Conservation (phyloP, 2,888 invertebrate species). For the Eupithecia pulchellata region DNA sequence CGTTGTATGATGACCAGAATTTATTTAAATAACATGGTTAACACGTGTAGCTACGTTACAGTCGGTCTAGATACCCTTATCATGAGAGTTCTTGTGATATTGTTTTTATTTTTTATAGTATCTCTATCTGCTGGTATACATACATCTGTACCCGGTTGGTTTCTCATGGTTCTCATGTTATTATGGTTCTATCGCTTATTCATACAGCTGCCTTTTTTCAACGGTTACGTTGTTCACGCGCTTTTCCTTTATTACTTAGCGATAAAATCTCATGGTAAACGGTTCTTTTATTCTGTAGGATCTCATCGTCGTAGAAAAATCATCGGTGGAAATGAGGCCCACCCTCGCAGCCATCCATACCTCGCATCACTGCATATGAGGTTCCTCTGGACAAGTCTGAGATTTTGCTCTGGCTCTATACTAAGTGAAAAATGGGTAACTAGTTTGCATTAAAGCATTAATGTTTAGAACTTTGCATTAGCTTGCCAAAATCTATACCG, state of each 20-base stretch:
- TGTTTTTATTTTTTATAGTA: slow-evolving; percentile 35
- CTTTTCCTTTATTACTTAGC: no score
- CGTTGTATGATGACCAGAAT: no score
- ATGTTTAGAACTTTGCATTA: no score
- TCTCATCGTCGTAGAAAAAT: slow-evolving; percentile 54
- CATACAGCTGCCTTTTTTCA: no score
- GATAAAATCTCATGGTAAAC: no score
- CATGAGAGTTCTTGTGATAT: slow-evolving; percentile 56
- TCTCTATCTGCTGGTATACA: slow-evolving; percentile 18
- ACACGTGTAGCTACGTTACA: slow-evolving; percentile 18
- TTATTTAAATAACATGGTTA: slow-evolving; percentile 1
- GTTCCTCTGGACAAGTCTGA: slow-evolving; percentile 66
- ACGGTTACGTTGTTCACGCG: no score
- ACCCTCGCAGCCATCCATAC: slow-evolving; percentile 74
- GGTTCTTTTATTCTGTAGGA: slow-evolving; percentile 14
- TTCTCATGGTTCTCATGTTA: no score
- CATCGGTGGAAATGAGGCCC: slow-evolving; percentile 73
- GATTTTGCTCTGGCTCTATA: slow-evolving; percentile 77
- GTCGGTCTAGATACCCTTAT: slow-evolving; percentile 29
- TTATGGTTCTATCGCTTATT: no score
- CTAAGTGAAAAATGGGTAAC: slow-evolving; percentile 75
- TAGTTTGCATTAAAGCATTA: no score
- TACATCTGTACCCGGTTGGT: no score
- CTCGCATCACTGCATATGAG: slow-evolving; percentile 76
- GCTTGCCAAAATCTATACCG: no score